Evolutionary conservation across 2,888 invertebrate species (phyloP).

Genomic region (Acleris laterana): DNA sequence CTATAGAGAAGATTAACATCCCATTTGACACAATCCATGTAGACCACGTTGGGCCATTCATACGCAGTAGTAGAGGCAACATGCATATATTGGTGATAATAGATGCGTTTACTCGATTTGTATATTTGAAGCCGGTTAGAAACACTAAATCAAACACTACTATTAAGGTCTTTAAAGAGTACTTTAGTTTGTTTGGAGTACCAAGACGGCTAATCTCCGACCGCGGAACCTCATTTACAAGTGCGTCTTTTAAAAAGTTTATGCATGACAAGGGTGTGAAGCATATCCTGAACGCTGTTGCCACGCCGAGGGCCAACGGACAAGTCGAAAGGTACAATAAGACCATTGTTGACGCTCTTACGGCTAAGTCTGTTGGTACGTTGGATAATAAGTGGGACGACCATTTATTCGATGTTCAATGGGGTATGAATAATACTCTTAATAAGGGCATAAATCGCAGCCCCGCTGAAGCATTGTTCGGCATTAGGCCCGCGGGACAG

Average conservation of each 20-base stretch:
- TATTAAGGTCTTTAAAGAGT: constrained; percentile 8
- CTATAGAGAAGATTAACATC: constrained; percentile 26
- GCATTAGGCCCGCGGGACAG: no score
- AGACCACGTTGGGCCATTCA: constrained; percentile 22
- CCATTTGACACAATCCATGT: constrained; percentile 26
- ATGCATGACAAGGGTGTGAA: constrained; percentile 22
- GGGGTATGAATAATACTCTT: no score
- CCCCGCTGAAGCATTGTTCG: no score
- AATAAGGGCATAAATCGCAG: no score
- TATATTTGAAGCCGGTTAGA: constrained; percentile 12
- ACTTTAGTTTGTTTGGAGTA: constrained; percentile 17
- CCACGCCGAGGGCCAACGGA: constrained; percentile 8
- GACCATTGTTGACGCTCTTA: not conserved
- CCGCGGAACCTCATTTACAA: constrained; percentile 16
- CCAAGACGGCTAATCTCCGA: constrained; percentile 18
- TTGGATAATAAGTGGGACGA: no score
- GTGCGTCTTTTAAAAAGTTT: constrained; percentile 6
- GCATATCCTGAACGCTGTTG: constrained; percentile 23
- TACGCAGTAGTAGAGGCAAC: constrained; percentile 13
- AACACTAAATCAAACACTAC: constrained; percentile 18
- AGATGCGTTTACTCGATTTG: constrained; percentile 5
- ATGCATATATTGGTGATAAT: constrained; percentile 15
- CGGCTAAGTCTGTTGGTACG: no score
- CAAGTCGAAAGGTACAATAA: constrained; percentile 3
- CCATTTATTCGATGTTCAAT: no score